Evolutionary conservation across 2,888 invertebrate species (phyloP), one percentile per base, ranked within the genome.

Genomic region (Metacarcinus magister): DNA sequence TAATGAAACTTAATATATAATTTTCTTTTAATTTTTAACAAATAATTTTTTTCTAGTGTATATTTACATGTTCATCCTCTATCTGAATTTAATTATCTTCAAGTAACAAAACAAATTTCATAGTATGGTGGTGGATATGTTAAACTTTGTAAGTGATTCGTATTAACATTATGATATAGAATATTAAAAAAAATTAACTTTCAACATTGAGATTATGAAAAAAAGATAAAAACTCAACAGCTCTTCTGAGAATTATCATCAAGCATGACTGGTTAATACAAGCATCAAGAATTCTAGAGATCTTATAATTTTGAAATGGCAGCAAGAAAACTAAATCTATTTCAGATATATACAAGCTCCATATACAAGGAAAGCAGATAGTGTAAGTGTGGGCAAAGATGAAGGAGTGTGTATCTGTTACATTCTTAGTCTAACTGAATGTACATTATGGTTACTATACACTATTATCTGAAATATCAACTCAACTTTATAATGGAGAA

Each of bases 301-400:
- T 39, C 39, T 87, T 10, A 39, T 87, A 87, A 87, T 87, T 39
- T 87, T 87, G 87, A 87, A 87, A 87, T 87, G 32, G 87, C 39
- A 87, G 87, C 87, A 87, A 82, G 75, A 32, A 87, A 87, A 87
- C 87, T 32, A 87, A 87, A 87, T 87, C 32, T 39, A 87, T 87
- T 87, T 39, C 13, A 87, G 87, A 87, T 87, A 87, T 87, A 39
- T 39, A 87, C 87, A 87, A 87, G 87, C 87, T 87, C 87, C 87
- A 87, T 87, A 39, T 87, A 87, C 87, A 87, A 32, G 39, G 39
- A 16, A 87, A 87, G 87, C 87, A 32, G 87, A 39, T 87, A 39
- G 87, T 87, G 39, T 87, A 39, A 87, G 39, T 87, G 28, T 87
- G 39, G 32, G 87, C 87, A 87, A 10, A 87, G 39, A 87, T 87